Evolutionary conservation across 2,797 vertebrate species (phyloP).

Genomic region (Pangasius djambal): DNA sequence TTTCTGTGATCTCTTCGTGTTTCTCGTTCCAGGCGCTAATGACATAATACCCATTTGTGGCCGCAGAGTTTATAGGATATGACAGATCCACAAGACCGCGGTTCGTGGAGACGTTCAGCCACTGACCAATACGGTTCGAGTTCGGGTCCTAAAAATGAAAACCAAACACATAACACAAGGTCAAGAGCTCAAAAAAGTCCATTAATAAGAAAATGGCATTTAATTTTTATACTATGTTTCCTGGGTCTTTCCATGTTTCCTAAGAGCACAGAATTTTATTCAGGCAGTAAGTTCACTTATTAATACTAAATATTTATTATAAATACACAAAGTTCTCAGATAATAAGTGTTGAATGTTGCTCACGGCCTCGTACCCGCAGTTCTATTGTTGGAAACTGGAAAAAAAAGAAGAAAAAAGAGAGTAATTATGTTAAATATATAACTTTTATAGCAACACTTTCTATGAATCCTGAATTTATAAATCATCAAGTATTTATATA

Average conservation of each 20-base stretch:
- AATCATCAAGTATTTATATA: not conserved
- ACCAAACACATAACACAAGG: not conserved
- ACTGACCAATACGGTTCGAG: constrained; percentile 81
- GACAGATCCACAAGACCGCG: constrained; percentile 79
- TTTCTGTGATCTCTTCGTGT: constrained; percentile 57
- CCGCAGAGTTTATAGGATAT: constrained; percentile 73
- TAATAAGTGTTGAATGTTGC: not conserved
- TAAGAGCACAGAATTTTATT: not conserved
- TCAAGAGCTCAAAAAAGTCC: not conserved
- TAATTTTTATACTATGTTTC: not conserved
- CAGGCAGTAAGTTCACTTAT: not conserved
- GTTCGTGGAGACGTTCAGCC: constrained; percentile 71
- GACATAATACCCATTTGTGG: constrained; percentile 71
- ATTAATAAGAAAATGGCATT: not conserved
- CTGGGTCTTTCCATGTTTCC: not conserved
- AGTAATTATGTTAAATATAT: not conserved
- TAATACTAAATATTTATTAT: not conserved
- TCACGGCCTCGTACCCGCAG: constrained; percentile 62
- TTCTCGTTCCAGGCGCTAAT: constrained; percentile 65
- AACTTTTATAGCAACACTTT: not conserved
- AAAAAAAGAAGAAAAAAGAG: constrained; percentile 33
- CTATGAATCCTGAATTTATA: too few species aligned
- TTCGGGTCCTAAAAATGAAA: constrained; percentile 75
- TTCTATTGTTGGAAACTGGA: constrained; percentile 70
- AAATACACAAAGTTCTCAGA: not conserved